Base-by-base conservation (phyloP, 2,113 vertebrate genomes). In the Budorcas taxicolor region DNA sequence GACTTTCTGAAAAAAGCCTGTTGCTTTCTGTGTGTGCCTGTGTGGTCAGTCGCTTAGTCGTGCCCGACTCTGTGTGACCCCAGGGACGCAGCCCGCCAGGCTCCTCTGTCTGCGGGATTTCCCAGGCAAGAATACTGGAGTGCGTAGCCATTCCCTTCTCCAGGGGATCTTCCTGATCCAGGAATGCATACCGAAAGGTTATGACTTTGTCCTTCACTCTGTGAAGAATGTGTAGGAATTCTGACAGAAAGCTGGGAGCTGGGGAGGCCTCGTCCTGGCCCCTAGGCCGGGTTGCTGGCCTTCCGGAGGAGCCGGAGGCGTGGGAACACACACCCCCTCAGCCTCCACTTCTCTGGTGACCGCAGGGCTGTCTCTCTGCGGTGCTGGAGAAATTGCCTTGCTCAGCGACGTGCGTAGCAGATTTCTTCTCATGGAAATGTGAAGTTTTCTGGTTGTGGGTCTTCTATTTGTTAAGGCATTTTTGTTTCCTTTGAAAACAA, bases 401-500 rank as follows among this genome's bases (percentile, higher is more conserved):
- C 23, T 31, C n/a, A 58, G 31, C 57, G 0, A 0, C 60, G 86
- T 36, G 52, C 52, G 4, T 13, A 36, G 40, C 33, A 84, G 36
- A 82, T 88, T 62, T 57, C 0, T 96, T 91, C 85, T 86, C 45
- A 40, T 36, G 76, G 95, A 58, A 76, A 85, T 84, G 29, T 25
- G 50, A 74, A 0, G 4, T 45, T 82, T 60, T 90, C 67, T 78
- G 87, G 76, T 43, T 71, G 29, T 12, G 64, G 57, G 87, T 92
- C 53, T 87, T 9, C 31, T 45, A 40, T 33, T 97, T 93, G 52
- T 13, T 95, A 45, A 71, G 50, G 60, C 27, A 17, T 93, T 96
- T 92, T 91, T 87, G 33, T 94, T 67, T 94, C 91, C 97, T 87
- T 62, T 86, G 76, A 62, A 67, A 96, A 97, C 74, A 95, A 87